A percentile compares a stretch with the other conserved stretches of the same genome.
These are phyloP conservation scores for Strigamia crassipes DNA, from an alignment of 2,888 invertebrate species.

Conservation along the genomic window DNA sequence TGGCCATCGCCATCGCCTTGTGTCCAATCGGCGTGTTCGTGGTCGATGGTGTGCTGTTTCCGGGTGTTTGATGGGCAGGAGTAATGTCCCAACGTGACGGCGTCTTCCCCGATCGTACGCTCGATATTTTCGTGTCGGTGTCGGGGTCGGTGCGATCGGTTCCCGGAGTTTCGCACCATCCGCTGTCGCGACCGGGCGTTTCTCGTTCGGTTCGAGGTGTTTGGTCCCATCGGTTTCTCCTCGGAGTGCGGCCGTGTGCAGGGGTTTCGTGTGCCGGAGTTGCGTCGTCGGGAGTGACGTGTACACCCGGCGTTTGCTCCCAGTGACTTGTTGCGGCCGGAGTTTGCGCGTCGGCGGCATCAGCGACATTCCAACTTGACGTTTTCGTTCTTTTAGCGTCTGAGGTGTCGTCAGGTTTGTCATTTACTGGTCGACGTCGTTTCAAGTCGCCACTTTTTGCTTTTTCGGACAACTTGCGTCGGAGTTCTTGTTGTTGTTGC, in stretches of 20 bases:
- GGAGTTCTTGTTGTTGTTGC: slow-evolving; percentile 84
- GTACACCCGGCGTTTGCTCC: slow-evolving; percentile 95
- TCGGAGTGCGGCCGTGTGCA: slow-evolving; percentile 70
- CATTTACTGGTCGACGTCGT: slow-evolving; percentile 83
- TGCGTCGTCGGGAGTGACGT: slow-evolving; percentile 81
- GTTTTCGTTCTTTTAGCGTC: slow-evolving; percentile 74
- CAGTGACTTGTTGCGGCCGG: slow-evolving; percentile 76
- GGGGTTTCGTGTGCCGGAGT: slow-evolving; percentile 86
- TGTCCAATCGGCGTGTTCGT: slow-evolving; percentile 83
- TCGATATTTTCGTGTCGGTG: slow-evolving; percentile 90
- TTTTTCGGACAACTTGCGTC: slow-evolving; percentile 88
- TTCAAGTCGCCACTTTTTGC: slow-evolving; percentile 91
- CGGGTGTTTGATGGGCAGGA: slow-evolving; percentile 67
- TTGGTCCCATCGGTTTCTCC: slow-evolving; percentile 98
- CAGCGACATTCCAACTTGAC: slow-evolving; percentile 66
- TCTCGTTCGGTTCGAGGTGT: slow-evolving; percentile 97
- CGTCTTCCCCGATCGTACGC: slow-evolving; percentile 91
- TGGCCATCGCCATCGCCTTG: slow-evolving; percentile 98
- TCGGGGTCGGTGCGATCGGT: slow-evolving; percentile 82
- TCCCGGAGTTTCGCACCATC: slow-evolving; percentile 99
- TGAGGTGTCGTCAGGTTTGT: slow-evolving; percentile 54
- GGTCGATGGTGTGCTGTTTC: slow-evolving; percentile 67
- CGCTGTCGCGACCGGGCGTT: slow-evolving; percentile 93
- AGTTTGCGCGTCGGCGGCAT: slow-evolving; percentile 70
- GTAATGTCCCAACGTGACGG: slow-evolving; percentile 99